Evolutionary conservation across 35 echinoderm and acorn worm species (phyloP).

Genomic region (Diadema setosum): DNA sequence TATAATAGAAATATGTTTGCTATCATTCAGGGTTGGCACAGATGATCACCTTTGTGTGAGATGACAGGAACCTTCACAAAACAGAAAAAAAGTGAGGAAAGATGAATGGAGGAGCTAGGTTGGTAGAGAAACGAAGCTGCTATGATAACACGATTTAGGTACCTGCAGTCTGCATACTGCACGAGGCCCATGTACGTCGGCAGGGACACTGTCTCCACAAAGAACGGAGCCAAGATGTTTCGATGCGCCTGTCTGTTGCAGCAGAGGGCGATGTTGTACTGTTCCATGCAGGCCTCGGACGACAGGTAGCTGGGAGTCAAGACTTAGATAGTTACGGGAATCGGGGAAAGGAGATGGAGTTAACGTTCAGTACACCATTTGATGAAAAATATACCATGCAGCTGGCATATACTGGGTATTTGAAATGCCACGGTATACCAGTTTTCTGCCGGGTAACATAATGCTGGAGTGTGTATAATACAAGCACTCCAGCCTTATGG

Average conservation of each 20-base stretch:
- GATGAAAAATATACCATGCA: neutral
- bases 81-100: neutral
- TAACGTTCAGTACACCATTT: neutral
- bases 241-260: slow-evolving; percentile 48
- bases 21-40: too few species aligned
- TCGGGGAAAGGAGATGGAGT: neutral
- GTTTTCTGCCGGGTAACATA: too few species aligned
- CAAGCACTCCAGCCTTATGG: too few species aligned
- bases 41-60: neutral
- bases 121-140: neutral
- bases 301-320: slow-evolving; percentile 59
- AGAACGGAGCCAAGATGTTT: slow-evolving; percentile 68
- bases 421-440: too few species aligned
- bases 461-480: too few species aligned
- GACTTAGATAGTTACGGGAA: slow-evolving; percentile 36
- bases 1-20: too few species aligned
- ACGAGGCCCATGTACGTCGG: slow-evolving; percentile 75
- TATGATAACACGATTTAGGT: neutral
- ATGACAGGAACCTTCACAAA: neutral
- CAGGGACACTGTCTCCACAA: slow-evolving; percentile 26
- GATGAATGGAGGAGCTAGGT: neutral
- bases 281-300: slow-evolving; percentile 51
- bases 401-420: too few species aligned
- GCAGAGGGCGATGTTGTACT: slow-evolving; percentile 81
- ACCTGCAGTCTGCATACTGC: slow-evolving; percentile 84